phyloP scores from a whole-genome alignment of 53 echinoderm and acorn worm genomes.

The Holothuria scabra region DNA sequence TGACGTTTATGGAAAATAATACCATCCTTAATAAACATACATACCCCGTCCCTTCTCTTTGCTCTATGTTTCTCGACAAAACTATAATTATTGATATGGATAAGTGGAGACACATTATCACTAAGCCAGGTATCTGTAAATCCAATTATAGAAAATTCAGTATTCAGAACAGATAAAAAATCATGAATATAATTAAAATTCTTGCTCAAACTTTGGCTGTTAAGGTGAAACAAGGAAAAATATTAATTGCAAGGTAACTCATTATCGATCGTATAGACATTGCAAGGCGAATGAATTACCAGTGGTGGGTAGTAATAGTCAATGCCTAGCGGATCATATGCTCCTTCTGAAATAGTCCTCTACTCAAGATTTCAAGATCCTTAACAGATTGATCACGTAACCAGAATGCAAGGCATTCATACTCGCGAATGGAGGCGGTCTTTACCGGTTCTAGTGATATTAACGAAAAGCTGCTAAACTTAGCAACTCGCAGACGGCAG shows the following conservation, averaged over 20 bases:
- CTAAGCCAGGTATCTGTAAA: not conserved
- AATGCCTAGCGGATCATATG: constrained; percentile 2
- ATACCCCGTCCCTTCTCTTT: too few species aligned
- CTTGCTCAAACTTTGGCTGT: constrained; percentile 5
- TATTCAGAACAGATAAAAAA: not conserved
- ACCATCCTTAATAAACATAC: too few species aligned
- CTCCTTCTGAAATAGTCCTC: too few species aligned
- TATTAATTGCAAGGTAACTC: not conserved
- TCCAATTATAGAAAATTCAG: not conserved
- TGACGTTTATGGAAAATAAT: too few species aligned
- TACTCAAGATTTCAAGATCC: too few species aligned
- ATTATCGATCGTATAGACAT: constrained; percentile 4
- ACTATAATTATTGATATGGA: not conserved
- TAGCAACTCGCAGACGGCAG: too few species aligned
- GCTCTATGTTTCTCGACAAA: too few species aligned
- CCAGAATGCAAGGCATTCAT: too few species aligned
- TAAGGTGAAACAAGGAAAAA: constrained; percentile 7
- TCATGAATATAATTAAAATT: not conserved
- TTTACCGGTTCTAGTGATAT: too few species aligned
- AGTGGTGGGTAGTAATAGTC: not conserved
- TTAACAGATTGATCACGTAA: too few species aligned
- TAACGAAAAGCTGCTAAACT: too few species aligned
- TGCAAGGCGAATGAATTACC: not conserved
- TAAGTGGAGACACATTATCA: constrained; percentile 8
- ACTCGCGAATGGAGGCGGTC: too few species aligned